phyloP scores from a whole-genome alignment of 2,797 vertebrate species.

The Notamacropus eugenii region DNA sequence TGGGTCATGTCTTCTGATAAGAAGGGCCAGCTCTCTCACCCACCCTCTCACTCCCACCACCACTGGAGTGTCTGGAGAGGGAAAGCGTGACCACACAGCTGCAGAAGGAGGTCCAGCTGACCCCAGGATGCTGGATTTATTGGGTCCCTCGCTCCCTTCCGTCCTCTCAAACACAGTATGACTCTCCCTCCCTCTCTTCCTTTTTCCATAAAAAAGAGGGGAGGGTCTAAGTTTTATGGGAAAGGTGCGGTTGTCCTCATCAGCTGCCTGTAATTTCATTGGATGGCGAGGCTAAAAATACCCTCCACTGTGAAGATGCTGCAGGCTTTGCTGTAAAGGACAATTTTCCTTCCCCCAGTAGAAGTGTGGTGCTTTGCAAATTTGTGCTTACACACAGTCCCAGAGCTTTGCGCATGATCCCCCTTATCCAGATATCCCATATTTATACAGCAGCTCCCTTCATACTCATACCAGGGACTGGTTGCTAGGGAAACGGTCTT shows the following conservation, averaged over 20 bases:
- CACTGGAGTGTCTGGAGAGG: not conserved
- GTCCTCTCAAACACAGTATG: not conserved
- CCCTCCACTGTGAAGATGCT: not conserved
- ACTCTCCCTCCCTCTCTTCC: not conserved
- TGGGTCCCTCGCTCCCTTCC: not conserved
- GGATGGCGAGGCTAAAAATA: conserved; percentile 18
- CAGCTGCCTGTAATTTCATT: not conserved
- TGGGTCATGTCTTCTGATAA: not conserved
- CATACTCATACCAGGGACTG: conserved; percentile 51
- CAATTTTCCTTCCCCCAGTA: conserved; percentile 9
- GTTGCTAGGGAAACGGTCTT: conserved; percentile 76
- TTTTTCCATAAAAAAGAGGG: conserved; percentile 12
- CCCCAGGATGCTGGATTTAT: not conserved
- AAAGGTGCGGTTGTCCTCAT: not conserved
- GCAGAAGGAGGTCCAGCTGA: not conserved
- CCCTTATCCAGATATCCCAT: conserved; percentile 60
- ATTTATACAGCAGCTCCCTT: conserved; percentile 54
- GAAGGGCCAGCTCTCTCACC: not conserved
- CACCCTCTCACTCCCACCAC: no score
- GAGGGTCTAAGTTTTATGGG: conserved; percentile 33
- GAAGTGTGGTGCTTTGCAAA: not conserved
- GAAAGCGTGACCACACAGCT: not conserved
- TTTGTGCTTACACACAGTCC: not conserved
- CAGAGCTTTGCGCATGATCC: conserved; percentile 34
- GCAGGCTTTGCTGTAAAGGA: conserved; percentile 10